Base-by-base conservation (phyloP, 2,113 vertebrate genomes). In the Machaerirhynchus nigripectus region DNA sequence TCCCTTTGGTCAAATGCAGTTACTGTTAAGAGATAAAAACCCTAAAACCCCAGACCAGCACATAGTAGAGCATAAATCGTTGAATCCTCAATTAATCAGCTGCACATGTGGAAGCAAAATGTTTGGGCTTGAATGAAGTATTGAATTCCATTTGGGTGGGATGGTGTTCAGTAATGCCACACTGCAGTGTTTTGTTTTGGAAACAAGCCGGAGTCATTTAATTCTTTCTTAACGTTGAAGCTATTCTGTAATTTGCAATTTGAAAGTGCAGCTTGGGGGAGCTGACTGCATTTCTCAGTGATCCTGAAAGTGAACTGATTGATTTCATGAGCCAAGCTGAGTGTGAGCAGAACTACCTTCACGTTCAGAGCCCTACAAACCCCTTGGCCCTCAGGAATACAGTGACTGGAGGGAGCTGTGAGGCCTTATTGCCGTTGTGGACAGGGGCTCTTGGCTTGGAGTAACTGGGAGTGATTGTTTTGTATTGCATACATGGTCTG, bases 261-360 rank as follows among this genome's bases (percentile, higher is more conserved):
- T 88, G 63, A 61, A 93, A 88, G 83, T 85, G 70, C 85, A 94
- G 90, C 92, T 79, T 93, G 82, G 79, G 92, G 93, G 95, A 96
- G 92, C 81, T 91, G 90, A 95, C 24, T 89, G 53, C 67, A 22
- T 77, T 94, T 93, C 63, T 68, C 67, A 55, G 63, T 70, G 20
- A 69, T 90, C 50, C 69, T 73, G 57, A 63, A 42, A 76, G 50
- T 2, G 4, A 83, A 64, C 31, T 68, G 79, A 39, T 31, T 47
- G 78, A 73, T 91, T 91, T 76, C 4, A 16, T 40, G 60, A 79
- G 27, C 61, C 55, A 52, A 49, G 47, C 27, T 81, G 42, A 40
- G 44, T 30, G 37, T 27, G 31, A 70, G 31, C 56, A 78, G 60
- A 52, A 12, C 27, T 39, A 6, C 47, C 49, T 84, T 75, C 14